Percentiles rank a stretch among this genome's conserved stretches.
These are phyloP conservation scores for Stenopsyche tienmushanensis DNA, from an alignment of 1,140 invertebrate species.

Conservation along the genomic window DNA sequence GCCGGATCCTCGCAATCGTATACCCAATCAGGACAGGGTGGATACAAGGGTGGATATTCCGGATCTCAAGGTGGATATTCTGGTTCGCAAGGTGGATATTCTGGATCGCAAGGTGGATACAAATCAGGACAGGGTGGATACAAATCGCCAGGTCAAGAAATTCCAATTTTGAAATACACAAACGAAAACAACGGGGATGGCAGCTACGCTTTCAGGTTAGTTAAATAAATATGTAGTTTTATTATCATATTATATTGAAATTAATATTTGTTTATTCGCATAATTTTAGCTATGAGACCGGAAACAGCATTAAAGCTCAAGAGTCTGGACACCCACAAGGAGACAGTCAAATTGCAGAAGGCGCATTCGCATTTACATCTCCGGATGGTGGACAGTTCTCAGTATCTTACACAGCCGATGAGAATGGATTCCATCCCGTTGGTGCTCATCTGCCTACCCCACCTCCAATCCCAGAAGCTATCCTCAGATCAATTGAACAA, in stretches of 20 bases:
- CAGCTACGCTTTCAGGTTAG: conserved; percentile 44
- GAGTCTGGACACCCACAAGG: conserved; percentile 46
- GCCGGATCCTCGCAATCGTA: conserved; percentile 8
- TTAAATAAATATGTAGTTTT: neutral
- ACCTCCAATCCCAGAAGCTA: conserved; percentile 67
- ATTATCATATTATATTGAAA: neutral
- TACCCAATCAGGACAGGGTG: neutral
- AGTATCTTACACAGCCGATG: conserved; percentile 75
- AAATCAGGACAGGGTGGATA: neutral
- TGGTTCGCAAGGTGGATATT: conserved; percentile 24
- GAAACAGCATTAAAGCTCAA: conserved; percentile 50
- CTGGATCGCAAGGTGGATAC: conserved; percentile 7
- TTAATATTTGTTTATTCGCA: no score
- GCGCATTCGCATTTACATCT: conserved; percentile 72
- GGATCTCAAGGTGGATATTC: conserved; percentile 11
- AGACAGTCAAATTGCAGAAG: conserved; percentile 62
- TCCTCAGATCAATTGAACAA: conserved; percentile 49
- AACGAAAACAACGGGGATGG: conserved; percentile 48
- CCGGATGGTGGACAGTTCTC: conserved; percentile 70
- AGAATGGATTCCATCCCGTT: conserved; percentile 74
- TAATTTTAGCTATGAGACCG: conserved; percentile 53
- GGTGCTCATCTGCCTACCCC: conserved; percentile 76
- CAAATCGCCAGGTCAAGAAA: conserved; percentile 36
- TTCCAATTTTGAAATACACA: conserved; percentile 41
- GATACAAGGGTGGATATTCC: conserved; percentile 2